Evolutionary conservation across 2,888 invertebrate species (phyloP).

Genomic region (Molanna angustata): DNA sequence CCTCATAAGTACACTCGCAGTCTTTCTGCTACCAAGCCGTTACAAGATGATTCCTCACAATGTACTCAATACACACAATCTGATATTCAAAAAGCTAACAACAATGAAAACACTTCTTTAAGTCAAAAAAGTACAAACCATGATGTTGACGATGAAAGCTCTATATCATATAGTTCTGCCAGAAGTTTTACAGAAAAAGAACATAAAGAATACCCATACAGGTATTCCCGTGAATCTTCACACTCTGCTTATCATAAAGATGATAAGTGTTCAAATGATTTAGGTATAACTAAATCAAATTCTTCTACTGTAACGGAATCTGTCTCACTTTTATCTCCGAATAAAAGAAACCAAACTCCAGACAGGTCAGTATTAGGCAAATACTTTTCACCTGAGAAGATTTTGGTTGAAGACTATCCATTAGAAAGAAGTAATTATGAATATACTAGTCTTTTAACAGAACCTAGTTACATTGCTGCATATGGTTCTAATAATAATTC

Average conservation of each 20-base stretch:
- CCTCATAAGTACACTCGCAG: slow-evolving; percentile 33
- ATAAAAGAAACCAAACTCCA: slow-evolving; percentile 41
- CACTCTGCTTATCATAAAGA: background rate
- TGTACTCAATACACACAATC: background rate
- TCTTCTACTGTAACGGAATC: slow-evolving; percentile 17
- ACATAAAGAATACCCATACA: slow-evolving; percentile 3
- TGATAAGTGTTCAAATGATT: no score
- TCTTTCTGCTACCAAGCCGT: slow-evolving; percentile 39
- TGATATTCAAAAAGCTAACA: background rate
- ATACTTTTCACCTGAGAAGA: slow-evolving; percentile 51
- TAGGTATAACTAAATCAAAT: slow-evolving; percentile 11
- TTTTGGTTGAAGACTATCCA: slow-evolving; percentile 42
- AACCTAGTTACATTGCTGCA: slow-evolving; percentile 47
- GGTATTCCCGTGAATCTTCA: slow-evolving; percentile 6
- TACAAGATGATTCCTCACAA: slow-evolving; percentile 24
- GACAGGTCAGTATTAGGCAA: slow-evolving; percentile 58
- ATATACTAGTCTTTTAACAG: slow-evolving; percentile 39
- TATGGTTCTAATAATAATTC: slow-evolving; percentile 38
- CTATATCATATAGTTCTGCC: slow-evolving; percentile 14
- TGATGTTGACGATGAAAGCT: slow-evolving; percentile 22
- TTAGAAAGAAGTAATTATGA: slow-evolving; percentile 38
- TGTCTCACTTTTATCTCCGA: slow-evolving; percentile 21
- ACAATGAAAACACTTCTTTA: background rate
- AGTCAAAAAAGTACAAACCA: background rate
- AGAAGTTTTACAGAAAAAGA: slow-evolving; percentile 15